Evolutionary conservation across 2,888 invertebrate species (phyloP).

Genomic region (Allygus modestus): DNA sequence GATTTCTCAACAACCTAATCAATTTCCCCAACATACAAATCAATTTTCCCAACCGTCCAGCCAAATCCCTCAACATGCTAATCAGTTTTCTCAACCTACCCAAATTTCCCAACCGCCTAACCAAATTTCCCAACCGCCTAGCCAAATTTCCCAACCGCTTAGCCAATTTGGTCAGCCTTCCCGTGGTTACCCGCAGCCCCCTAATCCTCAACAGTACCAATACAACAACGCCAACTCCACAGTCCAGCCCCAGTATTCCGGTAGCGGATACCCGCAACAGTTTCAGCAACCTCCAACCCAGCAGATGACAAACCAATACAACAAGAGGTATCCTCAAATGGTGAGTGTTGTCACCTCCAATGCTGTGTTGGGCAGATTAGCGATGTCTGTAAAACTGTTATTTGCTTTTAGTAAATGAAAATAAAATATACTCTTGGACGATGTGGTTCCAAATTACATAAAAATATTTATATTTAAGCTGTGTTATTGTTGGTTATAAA

Average conservation of each 20-base stretch:
- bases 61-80: constrained; percentile 14
- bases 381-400: no score
- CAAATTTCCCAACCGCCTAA: background rate
- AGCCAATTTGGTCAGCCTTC: constrained; percentile 12
- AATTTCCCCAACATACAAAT: background rate
- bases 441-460: no score
- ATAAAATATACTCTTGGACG: no score
- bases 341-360: constrained; percentile 63
- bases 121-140: background rate
- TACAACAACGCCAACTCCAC: constrained; percentile 19
- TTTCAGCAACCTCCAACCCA: constrained; percentile 29
- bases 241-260: background rate
- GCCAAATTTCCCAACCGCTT: constrained; percentile 45
- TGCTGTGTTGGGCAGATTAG: no score
- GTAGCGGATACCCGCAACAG: constrained; percentile 12
- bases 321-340: constrained; percentile 65
- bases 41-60: constrained; percentile 26
- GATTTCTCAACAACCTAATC: constrained; percentile 19
- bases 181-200: constrained; percentile 13
- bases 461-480: no score
- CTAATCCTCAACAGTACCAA: constrained; percentile 23
- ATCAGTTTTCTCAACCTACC: constrained; percentile 21
- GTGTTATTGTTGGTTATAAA: no score
- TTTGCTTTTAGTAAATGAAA: no score
- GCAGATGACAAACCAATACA: constrained; percentile 45